These are phyloP conservation scores for Planococcus citri DNA, from an alignment of 1,140 invertebrate genomes.

Conservation along the genomic window DNA sequence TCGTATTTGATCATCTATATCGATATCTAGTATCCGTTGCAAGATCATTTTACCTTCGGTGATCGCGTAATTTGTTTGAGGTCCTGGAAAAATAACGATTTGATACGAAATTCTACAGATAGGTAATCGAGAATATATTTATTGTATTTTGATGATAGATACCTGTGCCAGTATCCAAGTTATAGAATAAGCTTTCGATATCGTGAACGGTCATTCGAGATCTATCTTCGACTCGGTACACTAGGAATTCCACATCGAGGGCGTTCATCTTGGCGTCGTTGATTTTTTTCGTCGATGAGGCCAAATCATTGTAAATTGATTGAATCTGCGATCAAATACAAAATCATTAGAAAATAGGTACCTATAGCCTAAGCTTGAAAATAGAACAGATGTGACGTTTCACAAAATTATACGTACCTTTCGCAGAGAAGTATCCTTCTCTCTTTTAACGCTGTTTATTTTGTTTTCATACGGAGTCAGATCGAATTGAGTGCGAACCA, in stretches of 20 bases:
- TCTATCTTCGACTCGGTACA: constrained; percentile 22
- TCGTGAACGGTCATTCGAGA: constrained; percentile 26
- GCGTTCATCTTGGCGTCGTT: constrained; percentile 22
- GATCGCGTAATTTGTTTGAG: constrained; percentile 62
- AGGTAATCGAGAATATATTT: background rate
- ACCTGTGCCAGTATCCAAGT: constrained; percentile 25
- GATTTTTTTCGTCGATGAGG: constrained; percentile 36
- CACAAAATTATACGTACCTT: no score
- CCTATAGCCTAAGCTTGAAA: no score
- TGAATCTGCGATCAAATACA: constrained; percentile 33
- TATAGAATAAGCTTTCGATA: constrained; percentile 27
- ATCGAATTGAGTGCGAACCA: constrained; percentile 52
- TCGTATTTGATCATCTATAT: constrained; percentile 9
- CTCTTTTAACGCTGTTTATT: constrained; percentile 41
- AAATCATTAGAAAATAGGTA: no score
- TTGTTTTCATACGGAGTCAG: constrained; percentile 44
- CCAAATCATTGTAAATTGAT: constrained; percentile 32
- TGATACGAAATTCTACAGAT: background rate
- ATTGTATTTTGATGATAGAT: background rate
- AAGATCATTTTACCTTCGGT: constrained; percentile 57
- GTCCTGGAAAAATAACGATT: constrained; percentile 34
- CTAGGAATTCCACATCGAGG: constrained; percentile 21
- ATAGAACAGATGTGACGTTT: no score
- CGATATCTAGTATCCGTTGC: constrained; percentile 39
- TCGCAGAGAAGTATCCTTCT: constrained; percentile 38